phyloP scores from a whole-genome alignment of 2,888 invertebrate genomes.

The Cheilosia impressa region DNA sequence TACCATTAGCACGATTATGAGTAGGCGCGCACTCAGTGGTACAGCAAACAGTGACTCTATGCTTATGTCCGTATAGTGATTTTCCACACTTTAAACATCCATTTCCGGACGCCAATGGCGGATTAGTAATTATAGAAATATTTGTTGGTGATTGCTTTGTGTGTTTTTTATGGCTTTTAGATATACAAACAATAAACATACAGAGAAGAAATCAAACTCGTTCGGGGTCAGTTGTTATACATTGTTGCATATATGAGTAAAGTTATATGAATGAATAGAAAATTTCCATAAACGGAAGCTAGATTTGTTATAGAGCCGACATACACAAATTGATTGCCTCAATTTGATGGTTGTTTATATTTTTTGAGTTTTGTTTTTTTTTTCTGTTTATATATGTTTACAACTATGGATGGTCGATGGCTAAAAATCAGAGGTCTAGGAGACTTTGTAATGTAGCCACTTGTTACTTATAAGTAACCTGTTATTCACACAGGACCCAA shows the following conservation, averaged over 20 bases:
- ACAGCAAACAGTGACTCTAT: conserved; percentile 5
- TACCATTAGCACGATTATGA: conserved; percentile 47
- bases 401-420: too few species aligned
- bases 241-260: not conserved
- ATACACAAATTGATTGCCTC: conserved; percentile 39
- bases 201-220: conserved; percentile 14
- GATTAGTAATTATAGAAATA: conserved; percentile 54
- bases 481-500: too few species aligned
- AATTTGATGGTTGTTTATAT: conserved; percentile 38
- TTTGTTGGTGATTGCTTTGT: conserved; percentile 53
- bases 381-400: too few species aligned
- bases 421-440: too few species aligned
- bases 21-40: conserved; percentile 20
- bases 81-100: conserved; percentile 32
- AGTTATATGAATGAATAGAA: conserved; percentile 32
- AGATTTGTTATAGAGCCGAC: conserved; percentile 30
- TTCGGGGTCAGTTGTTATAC: conserved; percentile 30
- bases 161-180: conserved; percentile 41
- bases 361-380: too few species aligned
- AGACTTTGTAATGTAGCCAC: too few species aligned
- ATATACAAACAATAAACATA: conserved; percentile 35
- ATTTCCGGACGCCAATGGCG: conserved; percentile 57
- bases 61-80: conserved; percentile 8
- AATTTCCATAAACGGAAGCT: conserved; percentile 57
- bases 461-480: too few species aligned